Conservation (phyloP, 1,140 invertebrate species). For the Bombus sylvicola region DNA sequence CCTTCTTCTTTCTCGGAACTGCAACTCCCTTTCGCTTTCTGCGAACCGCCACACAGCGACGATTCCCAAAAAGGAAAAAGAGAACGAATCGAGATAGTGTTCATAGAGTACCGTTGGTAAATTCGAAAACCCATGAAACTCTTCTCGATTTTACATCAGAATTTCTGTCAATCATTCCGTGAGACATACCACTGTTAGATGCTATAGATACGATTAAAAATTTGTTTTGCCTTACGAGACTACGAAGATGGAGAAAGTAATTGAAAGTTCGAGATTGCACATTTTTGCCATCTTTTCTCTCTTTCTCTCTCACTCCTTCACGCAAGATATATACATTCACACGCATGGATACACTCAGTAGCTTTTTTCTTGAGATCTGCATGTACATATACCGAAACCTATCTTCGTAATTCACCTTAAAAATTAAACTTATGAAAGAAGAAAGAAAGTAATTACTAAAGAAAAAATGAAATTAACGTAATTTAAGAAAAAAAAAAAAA, state of each 20-base stretch:
- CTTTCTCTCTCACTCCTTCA: constrained; percentile 16
- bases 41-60: not conserved
- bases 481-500: constrained; percentile 48
- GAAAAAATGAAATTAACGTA: constrained; percentile 33
- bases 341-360: not conserved
- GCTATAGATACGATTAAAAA: constrained; percentile 67
- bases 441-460: constrained; percentile 50
- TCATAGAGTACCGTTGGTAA: not conserved
- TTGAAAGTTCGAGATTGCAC: constrained; percentile 69
- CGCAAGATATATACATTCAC: constrained; percentile 15
- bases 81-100: constrained; percentile 7
- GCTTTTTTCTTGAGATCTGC: constrained; percentile 30
- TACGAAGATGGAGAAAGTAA: constrained; percentile 65
- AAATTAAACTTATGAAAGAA: constrained; percentile 47
- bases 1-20: not conserved
- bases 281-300: constrained; percentile 53
- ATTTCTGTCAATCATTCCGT: constrained; percentile 31
- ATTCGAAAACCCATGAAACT: constrained; percentile 16
- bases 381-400: constrained; percentile 23
- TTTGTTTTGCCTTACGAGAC: constrained; percentile 59
- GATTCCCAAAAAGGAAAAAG: constrained; percentile 15
- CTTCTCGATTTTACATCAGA: constrained; percentile 11
- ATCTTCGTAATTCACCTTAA: constrained; percentile 27
- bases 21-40: constrained; percentile 9
- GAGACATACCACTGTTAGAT: constrained; percentile 36